Evolutionary conservation across 2,888 invertebrate genomes (phyloP), one percentile per base, ranked within the genome.

Genomic region (Leptinotarsa tumamoca): DNA sequence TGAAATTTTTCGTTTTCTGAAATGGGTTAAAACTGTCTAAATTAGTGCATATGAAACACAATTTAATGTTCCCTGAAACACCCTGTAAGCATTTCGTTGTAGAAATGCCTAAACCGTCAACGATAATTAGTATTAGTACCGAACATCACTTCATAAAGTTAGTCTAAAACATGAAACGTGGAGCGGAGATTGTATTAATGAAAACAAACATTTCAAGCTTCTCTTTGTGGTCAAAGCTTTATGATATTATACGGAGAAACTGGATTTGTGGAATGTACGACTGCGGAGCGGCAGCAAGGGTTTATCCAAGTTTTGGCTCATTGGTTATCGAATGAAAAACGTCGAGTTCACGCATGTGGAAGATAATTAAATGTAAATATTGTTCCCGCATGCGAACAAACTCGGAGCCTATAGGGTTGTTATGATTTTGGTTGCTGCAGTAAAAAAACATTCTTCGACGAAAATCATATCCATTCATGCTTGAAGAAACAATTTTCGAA

Each of bases 181-280:
- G 52, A 67, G 67, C 43, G 71, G 76, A 73, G 76, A 76, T 73
- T 76, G 70, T 71, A 70, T 76, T 73, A 73, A 76, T 76, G 75
- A 75, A 72, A 75, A 72, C 72, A 72, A 75, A 75, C 75, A 72
- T 75, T 72, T 69, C 69, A 68, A 69, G 72, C 68, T 75, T 69
- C 72, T 54, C 75, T 75, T 75, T 75, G 75, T 75, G 75, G 75
- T 75, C 75, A 75, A 75, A 75, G 75, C 75, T 75, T 72, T 75
- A 75, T 75, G 71, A 74, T 74, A 71, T 56, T 63, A 63, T 63
- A 63, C 43, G 63, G 63, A 63, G 63, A 63, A 63, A 63, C 10
- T 18, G 63, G 63, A 63, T 63, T 63, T 33, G 33, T 43, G 43
- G 63, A 61, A 61, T 61, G 27, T 27, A 27, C 61, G 21, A 27